These are phyloP conservation scores for Scylla paramamosain DNA, from an alignment of 1,140 invertebrate genomes.

Conservation along the genomic window DNA sequence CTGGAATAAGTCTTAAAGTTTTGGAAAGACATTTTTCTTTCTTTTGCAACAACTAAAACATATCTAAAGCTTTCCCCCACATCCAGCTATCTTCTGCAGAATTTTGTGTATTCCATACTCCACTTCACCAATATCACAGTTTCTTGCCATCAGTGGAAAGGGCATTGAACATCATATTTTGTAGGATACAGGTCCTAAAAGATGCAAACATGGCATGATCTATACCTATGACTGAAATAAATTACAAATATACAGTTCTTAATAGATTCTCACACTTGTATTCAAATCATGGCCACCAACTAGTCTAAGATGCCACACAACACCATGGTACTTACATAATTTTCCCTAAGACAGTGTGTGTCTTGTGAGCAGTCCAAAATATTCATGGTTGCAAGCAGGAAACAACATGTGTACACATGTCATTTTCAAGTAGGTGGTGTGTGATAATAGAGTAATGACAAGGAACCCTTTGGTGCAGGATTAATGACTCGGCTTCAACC, in stretches of 20 bases:
- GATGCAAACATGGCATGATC: neutral
- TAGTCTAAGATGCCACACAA: neutral
- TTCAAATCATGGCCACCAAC: neutral
- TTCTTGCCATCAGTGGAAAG: neutral
- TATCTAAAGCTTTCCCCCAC: neutral
- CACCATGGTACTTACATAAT: neutral
- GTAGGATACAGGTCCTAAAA: neutral
- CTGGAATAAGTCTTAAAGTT: no score
- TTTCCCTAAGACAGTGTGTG: neutral
- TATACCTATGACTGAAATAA: neutral
- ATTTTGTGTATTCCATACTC: neutral
- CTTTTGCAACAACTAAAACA: no score
- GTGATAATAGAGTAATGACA: no score
- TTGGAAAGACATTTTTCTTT: no score
- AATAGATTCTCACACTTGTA: neutral
- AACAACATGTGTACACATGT: neutral
- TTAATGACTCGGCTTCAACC: no score
- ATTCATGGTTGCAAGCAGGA: neutral
- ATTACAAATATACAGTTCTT: neutral
- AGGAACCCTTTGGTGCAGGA: no score
- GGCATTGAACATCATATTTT: neutral
- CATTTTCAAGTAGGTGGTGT: no score
- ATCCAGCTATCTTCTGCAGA: neutral
- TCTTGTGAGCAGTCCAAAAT: neutral
- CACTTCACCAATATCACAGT: neutral